Evolutionary conservation across 2,888 invertebrate species (phyloP).

Genomic region (Chloroclysta siterata): DNA sequence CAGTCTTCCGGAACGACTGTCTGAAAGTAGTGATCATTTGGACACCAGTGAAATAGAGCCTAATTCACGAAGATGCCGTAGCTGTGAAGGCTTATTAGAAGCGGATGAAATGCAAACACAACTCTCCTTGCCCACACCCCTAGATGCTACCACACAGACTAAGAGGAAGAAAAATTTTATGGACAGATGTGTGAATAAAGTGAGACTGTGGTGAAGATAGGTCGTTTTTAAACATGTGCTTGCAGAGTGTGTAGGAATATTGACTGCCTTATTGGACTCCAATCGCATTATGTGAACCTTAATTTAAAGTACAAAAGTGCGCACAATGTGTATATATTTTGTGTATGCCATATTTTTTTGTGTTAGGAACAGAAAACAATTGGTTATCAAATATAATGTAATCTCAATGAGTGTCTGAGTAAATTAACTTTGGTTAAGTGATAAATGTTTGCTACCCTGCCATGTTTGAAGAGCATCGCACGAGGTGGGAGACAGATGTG

Average conservation of each 20-base stretch:
- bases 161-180: constrained; percentile 92
- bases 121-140: constrained; percentile 83
- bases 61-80: constrained; percentile 80
- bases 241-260: constrained; percentile 75
- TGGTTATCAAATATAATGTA: constrained; percentile 71
- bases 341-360: constrained; percentile 69
- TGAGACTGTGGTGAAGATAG: constrained; percentile 88
- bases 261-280: constrained; percentile 73
- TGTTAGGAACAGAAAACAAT: constrained; percentile 58
- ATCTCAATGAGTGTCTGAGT: constrained; percentile 80
- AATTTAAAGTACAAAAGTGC: constrained; percentile 82
- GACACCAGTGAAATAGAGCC: constrained; percentile 66
- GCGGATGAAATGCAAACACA: constrained; percentile 81
- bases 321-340: constrained; percentile 81
- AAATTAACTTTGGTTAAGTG: constrained; percentile 59
- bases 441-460: constrained; percentile 69
- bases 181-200: constrained; percentile 93
- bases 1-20: constrained; percentile 75
- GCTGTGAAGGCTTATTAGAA: constrained; percentile 87
- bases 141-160: constrained; percentile 84
- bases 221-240: constrained; percentile 53
- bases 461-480: constrained; percentile 75
- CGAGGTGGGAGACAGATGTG: constrained; percentile 62
- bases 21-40: constrained; percentile 72
- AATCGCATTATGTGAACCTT: constrained; percentile 74